Conservation (phyloP, 1,140 invertebrate genomes). For the Neodiprion virginianus region DNA sequence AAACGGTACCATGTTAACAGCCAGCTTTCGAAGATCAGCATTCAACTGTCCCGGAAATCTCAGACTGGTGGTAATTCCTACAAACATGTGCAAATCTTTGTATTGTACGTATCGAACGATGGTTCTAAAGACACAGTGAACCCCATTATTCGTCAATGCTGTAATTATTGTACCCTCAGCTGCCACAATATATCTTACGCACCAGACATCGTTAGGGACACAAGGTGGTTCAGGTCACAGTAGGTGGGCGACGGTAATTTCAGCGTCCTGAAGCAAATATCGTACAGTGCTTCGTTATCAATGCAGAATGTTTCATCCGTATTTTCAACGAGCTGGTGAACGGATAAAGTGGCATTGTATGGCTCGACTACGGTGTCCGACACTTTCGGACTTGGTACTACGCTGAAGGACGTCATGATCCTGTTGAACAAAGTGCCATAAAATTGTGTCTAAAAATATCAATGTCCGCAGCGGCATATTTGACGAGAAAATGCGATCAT, state of each 20-base stretch:
- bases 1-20: slow-evolving; percentile 72
- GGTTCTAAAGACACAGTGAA: too few relatives aligned
- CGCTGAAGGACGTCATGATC: slow-evolving; percentile 24
- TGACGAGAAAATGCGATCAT: not conserved
- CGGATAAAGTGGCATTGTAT: slow-evolving; percentile 67
- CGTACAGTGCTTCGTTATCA: slow-evolving; percentile 67
- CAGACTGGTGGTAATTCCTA: not conserved
- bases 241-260: slow-evolving; percentile 63
- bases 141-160: too few relatives aligned
- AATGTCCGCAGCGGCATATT: not conserved
- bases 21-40: slow-evolving; percentile 68
- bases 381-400: slow-evolving; percentile 46
- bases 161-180: too few relatives aligned
- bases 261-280: slow-evolving; percentile 64
- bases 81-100: too few relatives aligned
- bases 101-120: too few relatives aligned
- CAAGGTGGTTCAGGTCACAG: slow-evolving; percentile 64
- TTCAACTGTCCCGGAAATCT: slow-evolving; percentile 71
- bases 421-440: slow-evolving; percentile 28
- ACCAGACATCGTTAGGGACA: slow-evolving; percentile 76
- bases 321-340: slow-evolving; percentile 67
- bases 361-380: slow-evolving; percentile 67
- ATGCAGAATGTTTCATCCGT: slow-evolving; percentile 67
- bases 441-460: not conserved
- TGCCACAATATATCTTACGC: slow-evolving; percentile 32